Percentiles rank a stretch among this genome's conserved stretches.
phyloP scores from a whole-genome alignment of 2,888 invertebrate genomes.

The Nomada ruficornis region DNA sequence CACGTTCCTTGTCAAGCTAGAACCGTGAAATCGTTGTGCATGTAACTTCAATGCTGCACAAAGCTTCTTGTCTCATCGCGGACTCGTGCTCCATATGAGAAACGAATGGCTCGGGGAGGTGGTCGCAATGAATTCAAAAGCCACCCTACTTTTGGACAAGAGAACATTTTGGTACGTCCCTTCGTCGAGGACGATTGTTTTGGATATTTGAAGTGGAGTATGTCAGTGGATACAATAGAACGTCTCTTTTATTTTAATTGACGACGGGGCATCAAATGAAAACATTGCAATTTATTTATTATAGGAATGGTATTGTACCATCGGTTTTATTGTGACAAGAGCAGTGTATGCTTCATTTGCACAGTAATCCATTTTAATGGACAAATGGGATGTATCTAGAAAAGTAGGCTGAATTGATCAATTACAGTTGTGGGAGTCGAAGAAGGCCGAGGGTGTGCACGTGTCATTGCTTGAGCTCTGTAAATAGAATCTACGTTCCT shows the following conservation, averaged over 20 bases:
- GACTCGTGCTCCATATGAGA: neutral
- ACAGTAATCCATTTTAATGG: neutral
- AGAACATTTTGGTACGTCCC: neutral
- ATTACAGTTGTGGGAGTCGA: slow-evolving; percentile 13
- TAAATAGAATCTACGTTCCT: slow-evolving; percentile 21
- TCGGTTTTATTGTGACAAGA: neutral
- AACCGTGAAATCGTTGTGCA: neutral
- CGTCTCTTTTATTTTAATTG: too few species aligned
- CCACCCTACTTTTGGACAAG: neutral
- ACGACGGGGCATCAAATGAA: too few species aligned
- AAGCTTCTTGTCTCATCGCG: slow-evolving; percentile 26
- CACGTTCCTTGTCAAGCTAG: neutral
- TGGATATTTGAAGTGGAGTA: neutral
- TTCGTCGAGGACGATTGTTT: neutral
- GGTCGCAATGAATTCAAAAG: slow-evolving; percentile 1
- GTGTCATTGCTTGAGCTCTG: slow-evolving; percentile 2
- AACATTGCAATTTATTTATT: too few species aligned
- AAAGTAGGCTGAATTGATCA: slow-evolving; percentile 31
- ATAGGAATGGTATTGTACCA: too few species aligned
- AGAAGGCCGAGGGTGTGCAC: slow-evolving; percentile 16
- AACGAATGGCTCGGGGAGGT: neutral
- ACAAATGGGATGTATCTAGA: slow-evolving; percentile 2
- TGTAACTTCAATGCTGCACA: slow-evolving; percentile 2
- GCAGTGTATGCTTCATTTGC: neutral
- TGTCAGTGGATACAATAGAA: neutral